Evolutionary conservation across 2,113 vertebrate genomes (phyloP).

Genomic region (Monarcha castaneiventris): DNA sequence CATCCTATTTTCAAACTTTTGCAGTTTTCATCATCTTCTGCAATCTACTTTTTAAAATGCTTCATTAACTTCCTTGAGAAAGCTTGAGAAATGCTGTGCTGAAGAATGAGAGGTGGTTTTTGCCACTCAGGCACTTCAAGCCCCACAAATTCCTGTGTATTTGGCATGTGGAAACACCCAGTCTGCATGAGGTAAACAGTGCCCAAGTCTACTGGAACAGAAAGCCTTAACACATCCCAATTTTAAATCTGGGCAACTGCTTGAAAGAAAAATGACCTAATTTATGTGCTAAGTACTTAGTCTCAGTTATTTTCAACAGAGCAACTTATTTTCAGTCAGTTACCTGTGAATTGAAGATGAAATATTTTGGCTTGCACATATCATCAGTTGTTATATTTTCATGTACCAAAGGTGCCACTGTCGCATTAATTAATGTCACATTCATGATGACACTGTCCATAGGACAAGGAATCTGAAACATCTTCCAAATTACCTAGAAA

Average conservation of each 20-base stretch:
- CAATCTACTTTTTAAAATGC: not conserved
- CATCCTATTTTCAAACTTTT: not conserved
- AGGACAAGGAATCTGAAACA: constrained; percentile 90
- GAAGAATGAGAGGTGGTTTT: not conserved
- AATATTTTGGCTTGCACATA: constrained; percentile 87
- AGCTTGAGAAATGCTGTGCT: not conserved
- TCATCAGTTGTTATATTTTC: constrained; percentile 71
- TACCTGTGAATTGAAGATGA: constrained; percentile 94
- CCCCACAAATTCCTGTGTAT: not conserved
- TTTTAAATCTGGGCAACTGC: not conserved
- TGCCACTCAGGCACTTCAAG: not conserved
- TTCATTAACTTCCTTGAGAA: not conserved
- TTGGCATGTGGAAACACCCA: not conserved
- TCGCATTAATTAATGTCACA: constrained; percentile 70
- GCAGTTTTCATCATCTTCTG: not conserved
- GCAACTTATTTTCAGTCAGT: not conserved
- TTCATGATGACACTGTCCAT: constrained; percentile 59
- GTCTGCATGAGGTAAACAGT: not conserved
- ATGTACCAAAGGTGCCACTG: not conserved
- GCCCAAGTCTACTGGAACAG: not conserved
- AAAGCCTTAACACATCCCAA: not conserved
- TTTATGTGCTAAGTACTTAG: not conserved
- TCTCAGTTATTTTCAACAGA: not conserved
- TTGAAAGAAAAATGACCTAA: not conserved
- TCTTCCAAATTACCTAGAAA: constrained; percentile 95